phyloP scores from a whole-genome alignment of 2,113 vertebrate genomes.

The Rhabdornis inornatus region DNA sequence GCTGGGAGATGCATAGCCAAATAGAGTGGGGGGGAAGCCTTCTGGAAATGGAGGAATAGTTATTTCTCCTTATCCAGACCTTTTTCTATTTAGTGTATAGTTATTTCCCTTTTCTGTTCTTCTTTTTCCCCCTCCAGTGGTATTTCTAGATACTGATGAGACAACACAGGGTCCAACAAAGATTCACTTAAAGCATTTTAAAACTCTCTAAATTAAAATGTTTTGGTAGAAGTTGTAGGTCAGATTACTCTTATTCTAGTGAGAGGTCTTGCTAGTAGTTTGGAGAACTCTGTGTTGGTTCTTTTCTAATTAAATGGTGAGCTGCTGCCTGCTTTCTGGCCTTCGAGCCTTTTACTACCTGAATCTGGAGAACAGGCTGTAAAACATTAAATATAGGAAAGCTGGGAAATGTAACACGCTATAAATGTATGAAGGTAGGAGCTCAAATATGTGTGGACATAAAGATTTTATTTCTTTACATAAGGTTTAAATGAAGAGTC shows the following conservation, averaged over 20 bases:
- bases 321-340: conserved; percentile 26
- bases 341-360: conserved; percentile 62
- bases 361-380: conserved; percentile 59
- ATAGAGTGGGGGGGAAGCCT: background rate
- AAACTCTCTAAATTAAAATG: background rate
- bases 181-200: background rate
- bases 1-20: background rate
- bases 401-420: conserved; percentile 64
- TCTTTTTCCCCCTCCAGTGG: background rate
- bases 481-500: conserved; percentile 67
- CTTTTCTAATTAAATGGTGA: conserved; percentile 55
- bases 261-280: background rate
- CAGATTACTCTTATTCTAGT: background rate
- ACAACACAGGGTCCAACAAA: background rate
- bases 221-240: background rate
- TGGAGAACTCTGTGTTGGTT: background rate
- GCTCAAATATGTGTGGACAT: conserved; percentile 61
- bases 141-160: background rate
- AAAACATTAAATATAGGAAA: conserved; percentile 69
- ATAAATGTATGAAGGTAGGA: conserved; percentile 61
- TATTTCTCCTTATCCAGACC: background rate
- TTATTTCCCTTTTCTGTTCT: background rate
- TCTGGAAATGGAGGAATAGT: background rate
- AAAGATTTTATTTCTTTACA: conserved; percentile 71
- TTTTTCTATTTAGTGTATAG: background rate